Percentiles rank a stretch among this genome's conserved stretches.
phyloP scores from a whole-genome alignment of 2,888 invertebrate genomes.

The Anoncus sp. region DNA sequence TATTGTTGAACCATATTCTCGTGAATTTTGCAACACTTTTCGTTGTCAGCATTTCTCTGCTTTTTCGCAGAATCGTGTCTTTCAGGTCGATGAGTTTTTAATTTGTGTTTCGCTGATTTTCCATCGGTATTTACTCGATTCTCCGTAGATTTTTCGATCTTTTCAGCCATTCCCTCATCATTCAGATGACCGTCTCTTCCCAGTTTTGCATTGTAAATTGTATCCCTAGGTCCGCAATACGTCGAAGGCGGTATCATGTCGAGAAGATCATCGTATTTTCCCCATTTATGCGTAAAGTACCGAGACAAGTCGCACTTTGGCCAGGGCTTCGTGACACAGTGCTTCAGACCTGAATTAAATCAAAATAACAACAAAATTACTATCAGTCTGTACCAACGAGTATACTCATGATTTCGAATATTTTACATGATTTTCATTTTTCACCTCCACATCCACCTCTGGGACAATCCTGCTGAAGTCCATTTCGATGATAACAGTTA shows the following conservation, averaged over 20 bases:
- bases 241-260: conserved; percentile 65
- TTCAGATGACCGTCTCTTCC: conserved; percentile 1
- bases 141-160: conserved; percentile 11
- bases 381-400: background rate
- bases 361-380: background rate
- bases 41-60: background rate
- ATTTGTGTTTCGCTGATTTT: conserved; percentile 4
- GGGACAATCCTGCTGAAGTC: conserved; percentile 86
- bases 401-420: background rate
- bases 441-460: conserved; percentile 84
- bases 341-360: conserved; percentile 34
- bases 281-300: conserved; percentile 67
- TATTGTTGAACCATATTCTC: conserved; percentile 41
- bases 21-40: conserved; percentile 12
- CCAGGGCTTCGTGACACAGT: conserved; percentile 61
- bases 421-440: background rate
- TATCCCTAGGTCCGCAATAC: conserved; percentile 64
- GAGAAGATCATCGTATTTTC: conserved; percentile 61
- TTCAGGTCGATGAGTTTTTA: conserved; percentile 4
- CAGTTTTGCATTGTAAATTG: conserved; percentile 29
- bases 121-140: background rate
- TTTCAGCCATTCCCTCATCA: background rate
- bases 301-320: conserved; percentile 65
- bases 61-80: background rate
- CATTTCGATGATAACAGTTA: conserved; percentile 86